Evolutionary conservation across 2,797 vertebrate species (phyloP).

Genomic region (Aplochiton taeniatus): DNA sequence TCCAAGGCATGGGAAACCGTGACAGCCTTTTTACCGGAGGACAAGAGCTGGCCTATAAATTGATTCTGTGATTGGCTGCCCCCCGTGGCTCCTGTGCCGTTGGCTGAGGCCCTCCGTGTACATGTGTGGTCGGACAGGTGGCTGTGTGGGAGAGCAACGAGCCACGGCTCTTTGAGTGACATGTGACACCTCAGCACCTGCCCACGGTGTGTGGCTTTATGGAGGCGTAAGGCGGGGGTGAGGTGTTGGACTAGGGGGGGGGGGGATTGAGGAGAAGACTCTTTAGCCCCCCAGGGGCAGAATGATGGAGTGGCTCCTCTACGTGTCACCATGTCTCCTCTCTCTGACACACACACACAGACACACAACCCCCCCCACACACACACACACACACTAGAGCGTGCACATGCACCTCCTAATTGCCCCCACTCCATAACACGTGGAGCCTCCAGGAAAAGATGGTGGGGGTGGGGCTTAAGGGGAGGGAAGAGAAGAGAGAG

Average conservation of each 20-base stretch:
- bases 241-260: conserved; percentile 19
- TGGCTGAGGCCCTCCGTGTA: too few relatives aligned
- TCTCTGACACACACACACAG: conserved; percentile 41
- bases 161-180: conserved; percentile 51
- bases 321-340: not conserved
- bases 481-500: conserved; percentile 10
- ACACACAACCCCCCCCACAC: conserved; percentile 12
- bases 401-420: conserved; percentile 59
- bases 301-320: conserved; percentile 56
- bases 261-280: conserved; percentile 14
- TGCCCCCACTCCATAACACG: conserved; percentile 65
- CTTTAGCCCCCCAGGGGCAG: conserved; percentile 26
- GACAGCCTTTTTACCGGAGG: conserved; percentile 5
- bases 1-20: too few relatives aligned
- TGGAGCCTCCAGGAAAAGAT: conserved; percentile 36
- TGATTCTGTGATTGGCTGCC: conserved; percentile 14
- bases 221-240: conserved; percentile 45
- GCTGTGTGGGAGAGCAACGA: not conserved
- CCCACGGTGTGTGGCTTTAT: conserved; percentile 57
- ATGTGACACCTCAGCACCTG: conserved; percentile 57
- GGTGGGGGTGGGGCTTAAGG: not conserved
- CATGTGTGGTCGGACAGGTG: not conserved
- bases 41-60: conserved; percentile 25
- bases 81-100: too few relatives aligned
- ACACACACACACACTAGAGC: not conserved